These are phyloP conservation scores for Triplophysa dalaica DNA, from an alignment of 2,113 vertebrate species.

Conservation along the genomic window DNA sequence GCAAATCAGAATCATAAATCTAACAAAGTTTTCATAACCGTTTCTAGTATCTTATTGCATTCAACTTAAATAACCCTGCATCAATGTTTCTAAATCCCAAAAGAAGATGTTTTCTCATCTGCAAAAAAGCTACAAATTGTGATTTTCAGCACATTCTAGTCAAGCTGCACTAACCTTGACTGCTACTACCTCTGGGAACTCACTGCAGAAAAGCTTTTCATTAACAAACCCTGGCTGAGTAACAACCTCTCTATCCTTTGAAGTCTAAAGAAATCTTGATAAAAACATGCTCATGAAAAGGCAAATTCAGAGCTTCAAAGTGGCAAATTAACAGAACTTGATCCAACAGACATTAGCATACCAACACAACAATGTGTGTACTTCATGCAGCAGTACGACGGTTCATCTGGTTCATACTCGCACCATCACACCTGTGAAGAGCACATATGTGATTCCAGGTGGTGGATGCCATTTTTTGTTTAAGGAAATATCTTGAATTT, in stretches of 20 bases:
- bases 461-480: not conserved
- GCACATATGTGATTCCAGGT: not conserved
- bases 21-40: too few species aligned
- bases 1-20: too few species aligned
- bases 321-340: constrained; percentile 18
- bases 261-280: constrained; percentile 35
- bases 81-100: not conserved
- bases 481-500: not conserved
- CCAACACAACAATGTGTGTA: not conserved
- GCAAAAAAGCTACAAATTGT: not conserved
- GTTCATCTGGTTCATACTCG: constrained; percentile 21
- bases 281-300: constrained; percentile 5
- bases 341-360: constrained; percentile 22
- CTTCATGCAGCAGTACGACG: not conserved
- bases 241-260: constrained; percentile 27
- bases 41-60: too few species aligned
- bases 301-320: constrained; percentile 33
- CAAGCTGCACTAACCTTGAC: constrained; percentile 30
- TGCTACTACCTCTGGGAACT: constrained; percentile 30
- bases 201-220: constrained; percentile 33
- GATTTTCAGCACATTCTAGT: not conserved
- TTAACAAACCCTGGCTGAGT: constrained; percentile 25
- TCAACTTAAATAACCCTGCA: too few species aligned
- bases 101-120: too few species aligned
- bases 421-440: not conserved